Base-by-base conservation (phyloP, 1,140 invertebrate species). In the Rhopalosiphum maidis region DNA sequence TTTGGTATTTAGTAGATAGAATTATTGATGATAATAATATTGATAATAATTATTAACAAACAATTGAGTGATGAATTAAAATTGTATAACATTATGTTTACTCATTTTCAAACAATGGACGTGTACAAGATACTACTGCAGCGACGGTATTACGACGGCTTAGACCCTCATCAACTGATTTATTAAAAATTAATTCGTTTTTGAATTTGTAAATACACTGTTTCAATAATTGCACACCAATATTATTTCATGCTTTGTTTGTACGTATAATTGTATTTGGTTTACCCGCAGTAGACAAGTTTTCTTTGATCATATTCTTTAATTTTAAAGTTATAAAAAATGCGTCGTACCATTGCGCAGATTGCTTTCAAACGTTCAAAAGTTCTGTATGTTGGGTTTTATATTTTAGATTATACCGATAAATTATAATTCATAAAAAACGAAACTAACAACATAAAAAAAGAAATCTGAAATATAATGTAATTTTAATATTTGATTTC, bases 41-140 rank as follows among this genome's bases (percentile, higher is more conserved):
- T 60, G 25, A n/a, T n/a, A 68, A n/a, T 68, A 68, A n/a, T 68
- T 77, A 77, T 77, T 77, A 77, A 77, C 60, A 77, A 77, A 77
- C 60, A 77, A n/a, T 77, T 30, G n/a, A 77, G 18, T 77, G 60
- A 77, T 77, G 11, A 77, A 77, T 77, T 77, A 15, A 35, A 77
- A 77, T 77, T 77, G 30, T n/a, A 77, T 77, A n/a, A 18, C 30
- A 68, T 68, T n/a, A 68, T 68, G 60, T 77, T 15, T 77, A 77
- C n/a, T n/a, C 60, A n/a, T 77, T 77, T 77, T n/a, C 60, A n/a
- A 77, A 77, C 60, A n/a, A 77, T 77, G 60, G 15, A 35, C 60
- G 30, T n/a, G 30, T 77, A 77, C 60, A 77, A 77, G 15, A 77
- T 77, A 77, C n/a, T n/a, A 68, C 41, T 41, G 41, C n/a, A n/a